Conservation (phyloP, 2,113 vertebrate species). For the Rattus norvegicus region DNA sequence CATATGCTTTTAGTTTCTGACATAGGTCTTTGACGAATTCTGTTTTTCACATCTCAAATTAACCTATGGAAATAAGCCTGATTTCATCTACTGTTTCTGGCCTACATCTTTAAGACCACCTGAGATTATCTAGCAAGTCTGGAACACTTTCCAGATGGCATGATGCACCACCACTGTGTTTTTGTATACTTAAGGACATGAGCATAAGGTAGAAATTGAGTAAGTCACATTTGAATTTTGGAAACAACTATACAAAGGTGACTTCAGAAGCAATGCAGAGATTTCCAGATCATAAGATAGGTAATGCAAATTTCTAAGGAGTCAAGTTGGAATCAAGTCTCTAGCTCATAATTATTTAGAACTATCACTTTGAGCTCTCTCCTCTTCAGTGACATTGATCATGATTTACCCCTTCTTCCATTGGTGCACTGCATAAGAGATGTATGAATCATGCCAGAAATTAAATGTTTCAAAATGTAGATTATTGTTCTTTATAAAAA, state of each 20-base stretch:
- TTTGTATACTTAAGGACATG: neutral
- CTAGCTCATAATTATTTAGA: slow-evolving; percentile 39
- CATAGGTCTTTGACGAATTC: neutral
- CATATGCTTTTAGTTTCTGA: neutral
- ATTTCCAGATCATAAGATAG: slow-evolving; percentile 4
- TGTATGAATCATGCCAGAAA: slow-evolving; percentile 39
- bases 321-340: neutral
- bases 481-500: slow-evolving; percentile 58
- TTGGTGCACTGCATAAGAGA: neutral
- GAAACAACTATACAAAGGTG: slow-evolving; percentile 20
- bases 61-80: neutral
- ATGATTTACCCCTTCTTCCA: slow-evolving; percentile 33
- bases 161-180: neutral
- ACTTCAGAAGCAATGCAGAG: slow-evolving; percentile 29
- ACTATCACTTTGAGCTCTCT: neutral
- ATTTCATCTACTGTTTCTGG: slow-evolving; percentile 20
- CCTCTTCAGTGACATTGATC: slow-evolving; percentile 25
- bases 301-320: slow-evolving; percentile 22
- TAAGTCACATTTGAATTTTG: slow-evolving; percentile 40
- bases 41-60: slow-evolving; percentile 11
- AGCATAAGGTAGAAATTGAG: neutral
- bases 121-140: neutral
- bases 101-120: neutral
- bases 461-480: slow-evolving; percentile 19
- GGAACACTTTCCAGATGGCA: neutral